Evolutionary conservation across 2,888 invertebrate genomes (phyloP).

Genomic region (Cryptophagus acutangulus): DNA sequence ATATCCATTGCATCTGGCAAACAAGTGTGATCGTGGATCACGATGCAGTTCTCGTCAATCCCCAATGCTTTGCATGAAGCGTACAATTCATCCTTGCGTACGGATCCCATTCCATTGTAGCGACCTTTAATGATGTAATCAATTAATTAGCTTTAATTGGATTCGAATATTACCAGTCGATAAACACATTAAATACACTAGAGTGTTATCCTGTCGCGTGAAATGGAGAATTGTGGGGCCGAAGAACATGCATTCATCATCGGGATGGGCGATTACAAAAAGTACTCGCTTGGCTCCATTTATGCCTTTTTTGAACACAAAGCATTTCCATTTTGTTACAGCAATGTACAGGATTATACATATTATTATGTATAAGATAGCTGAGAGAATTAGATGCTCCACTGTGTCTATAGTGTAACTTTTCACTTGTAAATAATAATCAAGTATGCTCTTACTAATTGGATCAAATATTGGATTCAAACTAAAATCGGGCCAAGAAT

Average conservation of each 20-base stretch:
- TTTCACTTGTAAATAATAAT: slow-evolving; percentile 19
- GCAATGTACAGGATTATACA: slow-evolving; percentile 49
- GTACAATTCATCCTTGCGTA: slow-evolving; percentile 76
- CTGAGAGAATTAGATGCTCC: slow-evolving; percentile 52
- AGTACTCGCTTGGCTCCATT: slow-evolving; percentile 59
- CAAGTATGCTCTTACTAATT: slow-evolving; percentile 18
- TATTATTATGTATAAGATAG: slow-evolving; percentile 53
- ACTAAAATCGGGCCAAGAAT: slow-evolving; percentile 33
- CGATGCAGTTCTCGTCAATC: slow-evolving; percentile 70
- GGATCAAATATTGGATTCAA: slow-evolving; percentile 19
- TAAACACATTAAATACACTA: slow-evolving; percentile 78
- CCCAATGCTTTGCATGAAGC: slow-evolving; percentile 75
- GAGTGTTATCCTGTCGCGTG: slow-evolving; percentile 57
- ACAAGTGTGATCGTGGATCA: slow-evolving; percentile 63
- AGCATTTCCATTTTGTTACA: slow-evolving; percentile 45
- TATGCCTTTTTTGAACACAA: slow-evolving; percentile 51
- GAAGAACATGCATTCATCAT: slow-evolving; percentile 99
- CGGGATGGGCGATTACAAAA: slow-evolving; percentile 91
- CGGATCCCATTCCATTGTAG: slow-evolving; percentile 46
- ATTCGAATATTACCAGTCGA: slow-evolving; percentile 81
- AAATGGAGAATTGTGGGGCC: slow-evolving; percentile 80
- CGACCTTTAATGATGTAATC: slow-evolving; percentile 36
- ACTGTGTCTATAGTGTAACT: slow-evolving; percentile 52
- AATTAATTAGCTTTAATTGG: slow-evolving; percentile 1
- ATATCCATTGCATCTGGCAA: slow-evolving; percentile 71